Evolutionary conservation across 2,888 invertebrate genomes (phyloP), one percentile per base, ranked within the genome.

Genomic region (Caenorhabditis sp.): DNA sequence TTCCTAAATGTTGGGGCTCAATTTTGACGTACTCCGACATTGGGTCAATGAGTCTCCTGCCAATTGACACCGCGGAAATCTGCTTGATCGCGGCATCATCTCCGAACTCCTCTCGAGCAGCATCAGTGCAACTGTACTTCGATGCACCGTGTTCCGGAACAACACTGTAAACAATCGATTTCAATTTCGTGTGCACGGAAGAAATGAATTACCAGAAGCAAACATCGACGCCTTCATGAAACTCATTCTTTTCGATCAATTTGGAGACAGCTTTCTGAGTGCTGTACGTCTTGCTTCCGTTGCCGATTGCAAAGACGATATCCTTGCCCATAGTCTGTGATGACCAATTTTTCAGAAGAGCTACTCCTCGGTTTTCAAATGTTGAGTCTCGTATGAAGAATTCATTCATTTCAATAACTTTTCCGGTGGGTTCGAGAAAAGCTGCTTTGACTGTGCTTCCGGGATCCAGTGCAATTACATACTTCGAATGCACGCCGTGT

Each of bases 81-180:
- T 66, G 58, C 24, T 72, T 66, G 22, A 66, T 75, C 1, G 72
- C 72, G 1, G 49, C 70, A n/a, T 44, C 70, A 8, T 69, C 58
- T 49, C 61, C 69, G 38, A 75, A 80, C 19, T 74, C 80, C 26
- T 97, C 97, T 93, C 94, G 92, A 87, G 95, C 94, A 0, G 97
- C 97, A 92, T 95, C 95, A 86, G 96, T 95, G 80, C 96, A 95
- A 14, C 97, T 97, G 93, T 97, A 97, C 89, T 97, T 95, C 0
- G 97, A 97, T 0, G 96, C 96, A 0, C 97, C 97, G 91, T 95
- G 95, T 93, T 97, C 97, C 70, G 95, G 95, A 0, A 97, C 96
- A 87, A 97, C 96, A 61, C 96, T 95, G 88, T 95, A 95, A 87
- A 35, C n/a, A 19, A 10, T 16, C 5, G 14, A 44, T 14, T 44